Percentiles rank a stretch among this genome's conserved stretches.
phyloP scores from a whole-genome alignment of 1,140 invertebrate genomes.

The Nasonia longicornis region DNA sequence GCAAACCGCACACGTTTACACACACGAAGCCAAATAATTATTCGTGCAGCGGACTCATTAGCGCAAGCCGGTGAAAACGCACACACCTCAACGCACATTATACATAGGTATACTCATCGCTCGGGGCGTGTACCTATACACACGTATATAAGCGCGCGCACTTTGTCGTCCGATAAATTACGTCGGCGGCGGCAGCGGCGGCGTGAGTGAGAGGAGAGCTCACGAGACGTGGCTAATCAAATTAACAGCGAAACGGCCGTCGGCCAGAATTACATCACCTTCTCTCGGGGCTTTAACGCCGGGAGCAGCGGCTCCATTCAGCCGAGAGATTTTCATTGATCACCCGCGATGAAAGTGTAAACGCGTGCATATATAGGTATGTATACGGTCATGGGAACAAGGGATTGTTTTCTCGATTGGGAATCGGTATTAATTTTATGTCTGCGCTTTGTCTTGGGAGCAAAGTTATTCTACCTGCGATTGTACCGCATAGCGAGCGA shows the following conservation, averaged over 20 bases:
- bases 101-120: neutral
- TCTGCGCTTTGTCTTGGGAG: neutral
- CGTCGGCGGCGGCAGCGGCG: no score
- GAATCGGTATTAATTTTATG: no score
- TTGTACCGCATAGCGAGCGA: neutral
- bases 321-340: constrained; percentile 18
- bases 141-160: neutral
- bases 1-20: no score
- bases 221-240: constrained; percentile 22
- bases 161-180: constrained; percentile 4
- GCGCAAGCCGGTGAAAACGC: no score
- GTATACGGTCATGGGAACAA: neutral
- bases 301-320: neutral
- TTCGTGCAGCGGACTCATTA: no score
- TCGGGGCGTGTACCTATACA: neutral
- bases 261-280: neutral
- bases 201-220: neutral
- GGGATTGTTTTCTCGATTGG: no score
- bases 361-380: neutral
- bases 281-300: neutral
- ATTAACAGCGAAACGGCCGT: constrained; percentile 21
- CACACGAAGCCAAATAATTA: no score
- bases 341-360: neutral
- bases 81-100: neutral
- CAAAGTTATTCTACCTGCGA: neutral